Conservation (phyloP, 2,888 invertebrate species). For the Aphidius colemani region DNA sequence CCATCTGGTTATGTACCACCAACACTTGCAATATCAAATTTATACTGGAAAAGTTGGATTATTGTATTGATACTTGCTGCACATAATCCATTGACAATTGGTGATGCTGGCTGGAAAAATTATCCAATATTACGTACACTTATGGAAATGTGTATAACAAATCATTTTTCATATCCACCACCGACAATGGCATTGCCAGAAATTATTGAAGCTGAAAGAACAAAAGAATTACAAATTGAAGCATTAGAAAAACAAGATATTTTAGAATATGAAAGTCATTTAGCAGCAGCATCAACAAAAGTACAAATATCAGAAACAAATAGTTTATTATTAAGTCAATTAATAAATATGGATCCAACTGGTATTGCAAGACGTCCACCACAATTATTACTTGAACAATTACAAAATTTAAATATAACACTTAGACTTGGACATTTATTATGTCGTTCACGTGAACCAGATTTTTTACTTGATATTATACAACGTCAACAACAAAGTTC, state of each 20-base stretch:
- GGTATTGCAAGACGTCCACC: constrained; percentile 86
- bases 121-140: constrained; percentile 89
- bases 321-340: constrained; percentile 80
- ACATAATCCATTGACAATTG: constrained; percentile 89
- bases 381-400: constrained; percentile 74
- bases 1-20: constrained; percentile 87
- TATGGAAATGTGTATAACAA: constrained; percentile 97
- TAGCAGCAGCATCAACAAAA: constrained; percentile 88
- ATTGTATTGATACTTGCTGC: constrained; percentile 86
- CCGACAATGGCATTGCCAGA: constrained; percentile 68
- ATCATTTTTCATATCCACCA: constrained; percentile 75
- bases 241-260: constrained; percentile 78
- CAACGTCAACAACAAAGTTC: constrained; percentile 80
- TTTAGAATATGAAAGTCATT: constrained; percentile 86
- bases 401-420: constrained; percentile 76
- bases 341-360: constrained; percentile 84
- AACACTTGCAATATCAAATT: constrained; percentile 84
- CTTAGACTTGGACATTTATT: constrained; percentile 86
- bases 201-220: constrained; percentile 66
- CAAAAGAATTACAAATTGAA: constrained; percentile 72
- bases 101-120: constrained; percentile 83
- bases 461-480: constrained; percentile 90
- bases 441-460: constrained; percentile 87
- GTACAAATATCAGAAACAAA: constrained; percentile 88
- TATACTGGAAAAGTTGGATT: constrained; percentile 95